Evolutionary conservation across 2,113 vertebrate genomes (phyloP), one percentile per base, ranked within the genome.

Genomic region (Otolemur garnettii): DNA sequence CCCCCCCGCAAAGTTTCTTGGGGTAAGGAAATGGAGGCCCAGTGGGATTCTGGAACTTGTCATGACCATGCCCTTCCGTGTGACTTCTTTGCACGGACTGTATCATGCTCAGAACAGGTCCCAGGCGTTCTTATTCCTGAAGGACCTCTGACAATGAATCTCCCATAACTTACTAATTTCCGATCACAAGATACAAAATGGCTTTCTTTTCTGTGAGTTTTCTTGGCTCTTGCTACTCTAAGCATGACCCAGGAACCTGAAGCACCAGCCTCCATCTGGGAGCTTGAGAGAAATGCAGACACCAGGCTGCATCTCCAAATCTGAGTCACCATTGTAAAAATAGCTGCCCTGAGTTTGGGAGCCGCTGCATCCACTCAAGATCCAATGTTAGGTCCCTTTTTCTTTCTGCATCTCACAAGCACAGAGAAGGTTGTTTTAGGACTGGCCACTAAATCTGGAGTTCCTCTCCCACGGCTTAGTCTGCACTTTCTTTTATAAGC

Each of bases 231-330:
- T 42, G 33, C 4, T 66, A 33, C 10, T 38, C 30, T 22, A 4
- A 18, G 35, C 15, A 10, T 3, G 7, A 17, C 18, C 7, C 3
- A 57, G 60, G 15, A 13, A 38, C 26, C 22, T 3, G 19, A 18
- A 13, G 13, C 80, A n/a, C 9, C 24, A 50, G 7, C 2, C 11
- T 0, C 6, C n/a, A 21, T 11, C 21, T 17, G 13, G 42, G 21
- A 45, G 12, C 18, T 5, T 13, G 15, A 19, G 22, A 59, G 5
- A 50, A 57, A 24, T 12, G 22, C 13, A 22, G 38, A 10, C 8
- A 4, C 3, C 15, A 22, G 17, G 83, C n/a, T 33, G 53, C 5
- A 11, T 14, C 21, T 74, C 21, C 2, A 60, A 14, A 50, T 13
- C 1, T 14, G 14, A 5, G 14, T 26, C 69, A 30, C 22, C 21